Conservation (phyloP, 2,888 invertebrate genomes). For the Rotaria socialis region DNA sequence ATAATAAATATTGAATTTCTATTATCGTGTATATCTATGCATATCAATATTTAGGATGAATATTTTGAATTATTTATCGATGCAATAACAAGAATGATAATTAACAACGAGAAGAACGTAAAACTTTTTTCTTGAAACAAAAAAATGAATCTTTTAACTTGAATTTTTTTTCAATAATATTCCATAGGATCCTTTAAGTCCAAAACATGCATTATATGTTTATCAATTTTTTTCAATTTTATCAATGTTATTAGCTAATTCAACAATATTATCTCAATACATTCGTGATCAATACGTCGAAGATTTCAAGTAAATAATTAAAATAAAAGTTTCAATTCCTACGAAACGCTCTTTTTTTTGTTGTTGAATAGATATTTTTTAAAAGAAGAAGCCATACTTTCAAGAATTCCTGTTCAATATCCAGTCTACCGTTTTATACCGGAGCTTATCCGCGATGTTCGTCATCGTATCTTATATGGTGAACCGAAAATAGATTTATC, state of each 20-base stretch:
- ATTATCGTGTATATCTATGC: too few species aligned
- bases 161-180: too few species aligned
- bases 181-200: neutral
- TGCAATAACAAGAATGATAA: neutral
- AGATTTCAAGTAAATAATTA: neutral
- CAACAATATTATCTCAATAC: neutral
- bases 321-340: neutral
- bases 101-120: neutral
- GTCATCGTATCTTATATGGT: neutral
- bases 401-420: conserved; percentile 15
- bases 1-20: too few species aligned
- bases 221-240: neutral
- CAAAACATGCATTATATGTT: neutral
- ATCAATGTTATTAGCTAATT: neutral
- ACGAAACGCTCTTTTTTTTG: neutral
- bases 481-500: neutral
- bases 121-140: neutral
- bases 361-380: neutral
- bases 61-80: neutral
- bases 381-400: neutral
- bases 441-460: neutral
- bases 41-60: neutral
- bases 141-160: neutral
- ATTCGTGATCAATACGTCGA: neutral
- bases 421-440: conserved; percentile 3